phyloP scores from a whole-genome alignment of 2,888 invertebrate genomes.

The Zhengitettix transpicula region DNA sequence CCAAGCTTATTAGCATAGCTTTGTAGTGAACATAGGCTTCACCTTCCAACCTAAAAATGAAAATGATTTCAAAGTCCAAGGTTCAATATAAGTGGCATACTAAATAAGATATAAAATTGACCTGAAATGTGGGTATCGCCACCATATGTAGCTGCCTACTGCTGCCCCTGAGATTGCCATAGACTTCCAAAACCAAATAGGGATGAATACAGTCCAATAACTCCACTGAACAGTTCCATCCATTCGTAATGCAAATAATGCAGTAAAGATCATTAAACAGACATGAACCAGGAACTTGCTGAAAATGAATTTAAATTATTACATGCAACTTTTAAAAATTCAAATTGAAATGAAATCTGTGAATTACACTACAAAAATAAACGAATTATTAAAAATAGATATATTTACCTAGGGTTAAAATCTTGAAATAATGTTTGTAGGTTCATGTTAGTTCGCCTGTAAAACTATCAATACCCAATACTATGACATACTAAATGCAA shows the following conservation, averaged over 20 bases:
- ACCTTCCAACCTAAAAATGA: constrained; percentile 63
- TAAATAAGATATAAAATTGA: constrained; percentile 19
- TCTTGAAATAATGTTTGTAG: constrained; percentile 77
- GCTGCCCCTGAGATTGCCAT: constrained; percentile 80
- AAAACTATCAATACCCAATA: neutral
- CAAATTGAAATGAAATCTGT: neutral
- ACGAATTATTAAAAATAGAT: too few species aligned
- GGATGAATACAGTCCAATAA: constrained; percentile 90
- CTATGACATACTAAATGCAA: neutral
- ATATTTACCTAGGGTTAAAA: constrained; percentile 70
- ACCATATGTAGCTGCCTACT: constrained; percentile 89
- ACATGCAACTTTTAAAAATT: constrained; percentile 11
- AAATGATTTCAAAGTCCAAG: neutral
- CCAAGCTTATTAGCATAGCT: constrained; percentile 91
- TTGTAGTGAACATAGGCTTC: constrained; percentile 96
- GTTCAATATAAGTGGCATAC: neutral
- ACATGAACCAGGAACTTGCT: constrained; percentile 96
- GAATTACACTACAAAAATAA: neutral
- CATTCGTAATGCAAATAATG: constrained; percentile 74
- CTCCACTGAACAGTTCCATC: constrained; percentile 84
- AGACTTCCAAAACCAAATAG: constrained; percentile 95
- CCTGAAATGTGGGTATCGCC: constrained; percentile 90
- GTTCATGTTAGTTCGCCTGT: constrained; percentile 45
- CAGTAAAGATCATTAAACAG: constrained; percentile 80
- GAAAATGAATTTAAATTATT: constrained; percentile 26